Base-by-base conservation (phyloP, 2,888 invertebrate genomes). In the Timema podura region DNA sequence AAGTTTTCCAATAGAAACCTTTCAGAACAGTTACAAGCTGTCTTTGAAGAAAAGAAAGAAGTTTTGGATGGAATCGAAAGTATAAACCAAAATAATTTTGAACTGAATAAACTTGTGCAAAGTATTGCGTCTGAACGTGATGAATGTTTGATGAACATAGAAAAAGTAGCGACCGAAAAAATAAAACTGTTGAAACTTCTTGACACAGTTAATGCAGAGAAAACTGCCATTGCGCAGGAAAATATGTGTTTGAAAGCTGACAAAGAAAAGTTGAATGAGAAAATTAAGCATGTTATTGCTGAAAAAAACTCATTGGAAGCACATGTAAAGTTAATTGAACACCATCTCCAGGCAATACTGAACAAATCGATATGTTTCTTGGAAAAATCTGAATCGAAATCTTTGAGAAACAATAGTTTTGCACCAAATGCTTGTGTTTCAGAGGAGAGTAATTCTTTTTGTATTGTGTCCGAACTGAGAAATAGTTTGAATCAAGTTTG, bases 31-130 rank as follows among this genome's bases (percentile, higher is more conserved):
- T 10, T 73, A 45, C 66, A 67, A 48, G 57, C 48, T n/a, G 30
- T 71, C 11, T 46, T 64, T 8, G 61, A 68, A 11, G 73, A 73
- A 51, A 73, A 73, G 30, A 70, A 72, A 57, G 71, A 46, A 9
- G 64, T 72, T 46, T 15, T 71, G 16, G 67, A 47, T 15, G 73
- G 67, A 8, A 69, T 72, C n/a, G 69, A 71, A 48, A 72, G 67
- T 68, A 47, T 72, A 8, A 71, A 73, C 13, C 57, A 67, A 48
- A 74, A 74, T 45, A 74, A 74, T 67, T 16, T 57, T n/a, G 74
- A 74, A 54, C 65, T 74, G 44, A 64, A 68, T 44, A 65, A 61
- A 51, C 15, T 71, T 10, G 64, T 74, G 15, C 30, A 70, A 48
- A 73, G 54, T 45, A 66, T 74, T 15, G 69, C 61, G 48, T 51